These are phyloP conservation scores for Oligia strigilis DNA, from an alignment of 2,888 invertebrate genomes.

Conservation along the genomic window DNA sequence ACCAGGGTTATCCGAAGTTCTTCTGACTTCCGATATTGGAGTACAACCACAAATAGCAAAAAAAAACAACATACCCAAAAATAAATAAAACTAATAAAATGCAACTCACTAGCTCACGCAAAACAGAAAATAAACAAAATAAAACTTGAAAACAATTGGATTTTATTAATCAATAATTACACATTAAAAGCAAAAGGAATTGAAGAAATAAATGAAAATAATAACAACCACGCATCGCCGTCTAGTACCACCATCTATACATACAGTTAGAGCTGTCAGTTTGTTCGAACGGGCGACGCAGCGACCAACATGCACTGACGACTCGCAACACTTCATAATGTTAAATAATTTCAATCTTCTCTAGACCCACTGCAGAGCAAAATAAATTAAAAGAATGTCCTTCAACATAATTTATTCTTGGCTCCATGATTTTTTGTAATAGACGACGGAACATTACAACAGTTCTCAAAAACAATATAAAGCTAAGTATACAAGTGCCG, in stretches of 20 bases:
- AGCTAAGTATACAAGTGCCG: slow-evolving; percentile 12
- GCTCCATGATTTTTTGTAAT: slow-evolving; percentile 27
- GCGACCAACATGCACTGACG: slow-evolving; percentile 16
- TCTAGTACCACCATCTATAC: slow-evolving; percentile 51
- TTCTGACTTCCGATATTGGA: neutral
- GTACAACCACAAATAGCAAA: neutral
- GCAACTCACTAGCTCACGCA: neutral
- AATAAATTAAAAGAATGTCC: neutral
- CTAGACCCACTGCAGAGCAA: neutral
- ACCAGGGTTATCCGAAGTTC: neutral
- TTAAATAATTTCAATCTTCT: slow-evolving; percentile 8
- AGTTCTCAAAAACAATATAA: slow-evolving; percentile 9
- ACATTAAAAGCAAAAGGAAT: slow-evolving; percentile 74
- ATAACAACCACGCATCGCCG: slow-evolving; percentile 66
- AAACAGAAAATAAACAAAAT: slow-evolving; percentile 69
- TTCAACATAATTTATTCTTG: neutral
- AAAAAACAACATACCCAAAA: neutral
- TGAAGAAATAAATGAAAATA: slow-evolving; percentile 68
- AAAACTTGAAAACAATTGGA: slow-evolving; percentile 80
- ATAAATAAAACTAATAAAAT: neutral
- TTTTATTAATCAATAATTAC: slow-evolving; percentile 78
- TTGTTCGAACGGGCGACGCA: slow-evolving; percentile 57
- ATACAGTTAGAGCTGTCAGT: slow-evolving; percentile 59
- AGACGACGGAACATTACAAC: neutral
- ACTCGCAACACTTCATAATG: slow-evolving; percentile 20